phyloP scores from a whole-genome alignment of 2,113 vertebrate species.

The Clarias macrocephalus region DNA sequence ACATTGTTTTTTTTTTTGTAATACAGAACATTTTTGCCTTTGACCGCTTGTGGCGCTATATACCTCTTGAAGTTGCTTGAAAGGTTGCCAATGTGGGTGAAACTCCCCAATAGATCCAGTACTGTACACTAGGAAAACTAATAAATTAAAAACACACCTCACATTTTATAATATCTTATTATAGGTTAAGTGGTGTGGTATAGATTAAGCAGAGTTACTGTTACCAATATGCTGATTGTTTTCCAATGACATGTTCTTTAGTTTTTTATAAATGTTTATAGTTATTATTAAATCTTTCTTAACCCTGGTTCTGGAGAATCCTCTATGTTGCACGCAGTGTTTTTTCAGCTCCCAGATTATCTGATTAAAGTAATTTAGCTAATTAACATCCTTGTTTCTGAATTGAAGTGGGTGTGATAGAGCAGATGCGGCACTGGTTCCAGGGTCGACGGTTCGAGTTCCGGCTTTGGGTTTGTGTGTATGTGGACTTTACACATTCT shows the following conservation, averaged over 20 bases:
- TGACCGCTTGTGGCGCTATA: neutral
- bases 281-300: too few relatives aligned
- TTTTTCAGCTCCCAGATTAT: too few relatives aligned
- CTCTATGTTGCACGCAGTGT: too few relatives aligned
- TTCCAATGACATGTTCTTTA: neutral
- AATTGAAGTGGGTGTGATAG: too few relatives aligned
- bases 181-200: neutral
- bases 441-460: too few relatives aligned
- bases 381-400: too few relatives aligned
- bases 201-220: neutral
- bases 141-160: neutral
- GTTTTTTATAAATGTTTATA: neutral
- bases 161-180: too few relatives aligned
- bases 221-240: neutral
- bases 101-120: neutral
- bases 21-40: neutral
- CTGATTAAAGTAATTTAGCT: too few relatives aligned
- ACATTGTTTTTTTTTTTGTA: neutral
- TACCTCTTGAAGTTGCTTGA: neutral
- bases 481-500: too few relatives aligned
- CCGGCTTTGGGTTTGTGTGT: too few relatives aligned
- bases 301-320: too few relatives aligned
- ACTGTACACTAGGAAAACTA: neutral
- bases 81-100: slow-evolving; percentile 4
- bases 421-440: too few relatives aligned